Evolutionary conservation across 2,797 vertebrate species (phyloP), one percentile per base, ranked within the genome.

Genomic region (Manis pentadactyla): DNA sequence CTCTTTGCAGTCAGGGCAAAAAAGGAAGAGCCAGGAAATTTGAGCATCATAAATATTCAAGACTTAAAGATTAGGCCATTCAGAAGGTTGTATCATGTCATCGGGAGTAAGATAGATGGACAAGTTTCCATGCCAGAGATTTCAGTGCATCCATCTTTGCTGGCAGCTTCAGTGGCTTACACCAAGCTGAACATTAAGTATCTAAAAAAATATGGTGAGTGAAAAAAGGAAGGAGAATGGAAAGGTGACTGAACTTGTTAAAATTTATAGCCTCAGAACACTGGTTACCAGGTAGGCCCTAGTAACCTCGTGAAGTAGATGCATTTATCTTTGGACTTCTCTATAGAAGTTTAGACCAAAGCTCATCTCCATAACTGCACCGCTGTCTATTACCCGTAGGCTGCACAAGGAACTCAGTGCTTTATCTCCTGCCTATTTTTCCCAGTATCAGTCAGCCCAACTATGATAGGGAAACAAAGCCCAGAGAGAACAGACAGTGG

Each of bases 31-130:
- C 75, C 63, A 85, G 75, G 68, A 96, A 37, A 90, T 90, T 7
- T 51, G 75, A 61, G 15, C 34, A 78, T 87, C 92, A 96, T 97
- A 97, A 96, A 97, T 96, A 97, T 95, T 92, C 87, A 96, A 68
- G 81, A 77, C 66, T 94, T 85, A 31, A 51, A 37, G 55, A 89
- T 78, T 90, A 89, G 69, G 68, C 82, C 92, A 87, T 97, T 94
- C 42, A 84, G 84, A 97, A 92, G 73, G 64, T 61, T 94, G 73
- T 68, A 83, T 82, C 19, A 1, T 4, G 0, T 89, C 73, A 19
- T 88, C 7, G 0, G n/a, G 49, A 89, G 51, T 95, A 73, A 97
- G 95, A 96, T 81, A 37, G 71, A 87, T 94, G 64, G 78, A 84
- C 23, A 21, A 3, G 18, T 84, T 59, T 69, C 77, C 1, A 0